Conservation (phyloP, 2,113 vertebrate genomes). For the Himantopus leucocephalus region DNA sequence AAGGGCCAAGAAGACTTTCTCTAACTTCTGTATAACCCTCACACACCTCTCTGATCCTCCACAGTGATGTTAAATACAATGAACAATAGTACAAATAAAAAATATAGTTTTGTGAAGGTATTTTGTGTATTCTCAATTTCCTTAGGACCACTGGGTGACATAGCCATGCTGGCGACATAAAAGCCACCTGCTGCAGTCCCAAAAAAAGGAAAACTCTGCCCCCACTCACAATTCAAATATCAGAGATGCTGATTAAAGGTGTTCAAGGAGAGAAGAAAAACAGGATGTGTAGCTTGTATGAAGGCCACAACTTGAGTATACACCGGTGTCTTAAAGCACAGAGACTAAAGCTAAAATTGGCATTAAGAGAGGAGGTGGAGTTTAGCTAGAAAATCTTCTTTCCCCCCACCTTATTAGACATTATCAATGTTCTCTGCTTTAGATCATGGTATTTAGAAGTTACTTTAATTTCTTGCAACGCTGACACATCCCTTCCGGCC, state of each 20-base stretch:
- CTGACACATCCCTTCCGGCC: background rate
- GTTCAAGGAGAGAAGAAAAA: background rate
- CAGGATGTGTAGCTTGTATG: background rate
- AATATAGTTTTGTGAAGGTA: background rate
- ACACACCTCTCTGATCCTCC: background rate
- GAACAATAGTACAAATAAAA: background rate
- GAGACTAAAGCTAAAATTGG: background rate
- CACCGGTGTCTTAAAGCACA: background rate
- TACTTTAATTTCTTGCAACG: background rate
- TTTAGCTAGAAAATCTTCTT: background rate
- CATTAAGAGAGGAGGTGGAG: background rate
- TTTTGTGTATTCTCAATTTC: background rate
- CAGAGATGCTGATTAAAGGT: conserved; percentile 17
- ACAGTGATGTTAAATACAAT: background rate
- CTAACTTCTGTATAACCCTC: background rate
- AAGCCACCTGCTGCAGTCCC: background rate
- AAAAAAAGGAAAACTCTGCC: background rate
- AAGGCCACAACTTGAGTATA: background rate
- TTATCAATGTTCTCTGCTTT: background rate
- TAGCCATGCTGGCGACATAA: background rate
- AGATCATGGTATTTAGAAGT: background rate
- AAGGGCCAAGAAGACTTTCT: background rate
- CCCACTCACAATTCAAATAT: conserved; percentile 2
- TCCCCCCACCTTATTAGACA: background rate
- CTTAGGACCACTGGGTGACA: background rate